Conservation (phyloP, 2,888 invertebrate genomes). For the Ptilodon capucinus region DNA sequence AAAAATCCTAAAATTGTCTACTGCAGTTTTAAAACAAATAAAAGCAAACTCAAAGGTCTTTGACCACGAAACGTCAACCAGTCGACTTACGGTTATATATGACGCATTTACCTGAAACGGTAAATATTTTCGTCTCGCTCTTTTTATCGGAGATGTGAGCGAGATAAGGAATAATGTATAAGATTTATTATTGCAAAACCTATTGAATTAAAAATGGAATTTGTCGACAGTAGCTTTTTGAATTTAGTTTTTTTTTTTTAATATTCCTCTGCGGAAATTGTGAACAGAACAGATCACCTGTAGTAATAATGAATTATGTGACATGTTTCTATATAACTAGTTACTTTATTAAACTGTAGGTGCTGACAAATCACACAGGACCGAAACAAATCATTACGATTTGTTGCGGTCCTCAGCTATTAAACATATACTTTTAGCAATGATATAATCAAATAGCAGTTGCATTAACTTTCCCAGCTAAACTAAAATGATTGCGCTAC, state of each 20-base stretch:
- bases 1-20: no score
- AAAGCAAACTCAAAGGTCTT: not conserved
- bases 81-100: not conserved
- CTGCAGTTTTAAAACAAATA: not conserved
- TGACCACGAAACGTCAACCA: not conserved
- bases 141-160: slow-evolving; percentile 4
- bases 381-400: no score
- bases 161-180: not conserved
- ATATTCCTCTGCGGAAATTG: not conserved
- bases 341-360: no score
- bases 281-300: not conserved
- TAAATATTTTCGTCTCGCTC: slow-evolving; percentile 16
- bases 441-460: no score
- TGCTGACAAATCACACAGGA: not conserved
- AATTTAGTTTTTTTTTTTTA: not conserved
- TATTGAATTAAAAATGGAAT: not conserved
- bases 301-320: not conserved
- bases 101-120: slow-evolving; percentile 30
- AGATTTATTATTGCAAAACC: not conserved
- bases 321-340: not conserved
- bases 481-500: no score
- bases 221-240: not conserved
- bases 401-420: no score
- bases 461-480: no score
- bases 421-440: no score